Conservation (phyloP, 2,797 vertebrate species). For the Acomys russatus region DNA sequence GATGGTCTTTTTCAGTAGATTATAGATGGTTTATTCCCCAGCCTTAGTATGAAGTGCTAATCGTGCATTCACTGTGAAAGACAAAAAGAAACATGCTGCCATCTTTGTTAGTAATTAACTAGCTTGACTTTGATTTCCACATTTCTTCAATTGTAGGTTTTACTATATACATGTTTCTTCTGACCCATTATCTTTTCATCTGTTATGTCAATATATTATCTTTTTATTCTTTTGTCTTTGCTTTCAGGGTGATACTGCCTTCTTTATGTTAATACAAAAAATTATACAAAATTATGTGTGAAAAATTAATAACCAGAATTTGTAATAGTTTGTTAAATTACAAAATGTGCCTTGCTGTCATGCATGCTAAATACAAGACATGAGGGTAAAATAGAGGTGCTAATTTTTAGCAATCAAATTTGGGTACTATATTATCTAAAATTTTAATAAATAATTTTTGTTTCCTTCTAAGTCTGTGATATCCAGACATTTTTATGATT, state of each 20-base stretch:
- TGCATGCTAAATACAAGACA: slow-evolving; percentile 53
- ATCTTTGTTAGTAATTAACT: slow-evolving; percentile 83
- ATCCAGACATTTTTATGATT: slow-evolving; percentile 39
- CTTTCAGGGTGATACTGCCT: slow-evolving; percentile 38
- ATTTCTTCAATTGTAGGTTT: slow-evolving; percentile 76
- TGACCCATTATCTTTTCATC: slow-evolving; percentile 68
- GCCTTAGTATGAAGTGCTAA: slow-evolving; percentile 80
- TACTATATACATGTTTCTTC: slow-evolving; percentile 61
- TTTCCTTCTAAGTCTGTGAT: slow-evolving; percentile 66
- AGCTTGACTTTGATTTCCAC: slow-evolving; percentile 76
- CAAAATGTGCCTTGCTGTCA: slow-evolving; percentile 40
- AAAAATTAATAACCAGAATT: slow-evolving; percentile 65
- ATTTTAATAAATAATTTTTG: slow-evolving; percentile 63
- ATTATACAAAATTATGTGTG: slow-evolving; percentile 36
- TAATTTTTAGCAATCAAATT: slow-evolving; percentile 24
- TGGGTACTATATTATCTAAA: slow-evolving; percentile 38
- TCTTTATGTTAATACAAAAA: slow-evolving; percentile 59
- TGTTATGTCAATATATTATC: slow-evolving; percentile 56
- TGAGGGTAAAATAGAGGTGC: slow-evolving; percentile 35
- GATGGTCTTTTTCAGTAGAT: slow-evolving; percentile 85
- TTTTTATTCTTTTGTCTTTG: slow-evolving; percentile 61
- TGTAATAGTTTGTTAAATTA: slow-evolving; percentile 45
- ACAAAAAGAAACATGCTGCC: slow-evolving; percentile 77
- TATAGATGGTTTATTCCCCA: slow-evolving; percentile 80
- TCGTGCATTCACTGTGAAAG: slow-evolving; percentile 79